Base-by-base conservation (phyloP, 2,888 invertebrate species). In the Thecocarcelia acutangulata region DNA sequence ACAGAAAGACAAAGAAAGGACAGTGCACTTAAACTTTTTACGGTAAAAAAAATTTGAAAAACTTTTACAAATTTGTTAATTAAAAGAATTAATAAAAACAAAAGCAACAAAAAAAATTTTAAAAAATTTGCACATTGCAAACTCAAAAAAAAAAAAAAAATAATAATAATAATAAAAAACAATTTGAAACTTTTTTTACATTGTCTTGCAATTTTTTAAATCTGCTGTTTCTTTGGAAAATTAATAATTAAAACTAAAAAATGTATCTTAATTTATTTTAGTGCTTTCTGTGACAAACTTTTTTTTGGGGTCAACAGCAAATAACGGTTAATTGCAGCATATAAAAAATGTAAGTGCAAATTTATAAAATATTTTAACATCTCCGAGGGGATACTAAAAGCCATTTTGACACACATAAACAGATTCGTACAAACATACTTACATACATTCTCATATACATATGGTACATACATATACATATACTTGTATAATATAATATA, bases 1-100 rank as follows among this genome's bases (percentile, higher is more conserved):
- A 72, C 70, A 66, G 70, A 83, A 72, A 83, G 59, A 83, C 83
- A 75, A 83, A 83, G 74, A 82, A 66, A 69, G 61, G 66, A 75
- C 75, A 80, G 83, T 63, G 79, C 56, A 72, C 56, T 69, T 42
- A 70, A 59, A 63, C 28, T 69, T 37, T n/a, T 79, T 79, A 56
- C 64, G 78, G 69, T 63, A 68, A 79, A 81, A 80, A 59, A 52
- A 33, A 69, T 70, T 40, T 24, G 3, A 6, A 21, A 33, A 54
- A 63, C 19, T 54, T n/a, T n/a, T 8, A 50, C n/a, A 50, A n/a
- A 58, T 3, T 37, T 12, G 46, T 21, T 15, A 15, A 24, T 24
- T 24, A 24, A 42, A 12, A 52, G 48, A 37, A 9, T 33, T 6
- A 12, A 19, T 40, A 33, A 70, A 46, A 42, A 42, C 17, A 40